Base-by-base conservation (phyloP, 2,888 invertebrate genomes). In the Ptychoptera contaminata region DNA sequence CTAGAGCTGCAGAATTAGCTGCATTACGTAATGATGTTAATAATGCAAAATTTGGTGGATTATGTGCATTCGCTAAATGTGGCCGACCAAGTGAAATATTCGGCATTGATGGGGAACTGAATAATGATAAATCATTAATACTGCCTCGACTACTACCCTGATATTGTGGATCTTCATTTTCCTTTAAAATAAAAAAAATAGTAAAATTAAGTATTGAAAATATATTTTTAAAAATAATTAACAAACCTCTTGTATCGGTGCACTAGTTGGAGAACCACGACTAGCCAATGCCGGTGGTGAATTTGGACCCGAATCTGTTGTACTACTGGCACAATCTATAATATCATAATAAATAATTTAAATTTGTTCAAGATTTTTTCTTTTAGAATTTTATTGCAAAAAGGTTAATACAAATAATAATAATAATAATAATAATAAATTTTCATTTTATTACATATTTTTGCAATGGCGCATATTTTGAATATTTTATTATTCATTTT, bases 101-200 rank as follows among this genome's bases (percentile, higher is more conserved):
- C 58, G 94, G 94, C 83, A 94, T 82, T 57, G 93, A 93, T 46
- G 93, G 93, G 56, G 91, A 91, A 55, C 88, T 90, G 72, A 93
- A 93, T 49, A 93, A 75, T 48, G 83, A 68, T 57, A 83, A 67
- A 67, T 84, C 76, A 67, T 70, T 80, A 67, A 70, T 81, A 70
- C 68, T 84, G 67, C 71, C 78, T 60, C 69, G 74, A 59, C 66
- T 78, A 57, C 70, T 76, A 59, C 73, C 68, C 45, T 73, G 73
- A 56, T 74, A 77, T 30, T 70, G 68, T 47, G 72, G 69, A 56
- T 76, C 76, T 67, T 86, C 84, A 60, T 82, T 81, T 67, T 88
- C 87, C 59, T 42, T 30, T 40, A 40, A 32, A 40, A 30, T 15
- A 40, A 40, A 40, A 40, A 31, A 9, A 40, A 16, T 31, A 2